These are phyloP conservation scores for Malurus cyaneus DNA, from an alignment of 2,113 vertebrate genomes.

Conservation along the genomic window DNA sequence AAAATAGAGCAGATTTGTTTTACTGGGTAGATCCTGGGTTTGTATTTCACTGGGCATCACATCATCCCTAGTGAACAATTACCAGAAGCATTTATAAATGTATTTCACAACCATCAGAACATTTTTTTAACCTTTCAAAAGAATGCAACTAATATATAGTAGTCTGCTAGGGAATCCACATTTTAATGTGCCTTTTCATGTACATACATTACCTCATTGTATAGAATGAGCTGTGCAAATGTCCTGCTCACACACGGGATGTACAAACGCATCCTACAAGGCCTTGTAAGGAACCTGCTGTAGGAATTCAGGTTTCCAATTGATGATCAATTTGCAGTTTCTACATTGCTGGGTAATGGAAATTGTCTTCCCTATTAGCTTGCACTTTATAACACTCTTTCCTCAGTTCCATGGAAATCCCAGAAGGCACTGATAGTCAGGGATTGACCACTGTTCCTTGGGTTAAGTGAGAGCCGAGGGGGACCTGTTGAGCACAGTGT, in stretches of 20 bases:
- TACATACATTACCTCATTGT: background rate
- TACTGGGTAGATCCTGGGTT: background rate
- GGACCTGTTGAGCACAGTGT: background rate
- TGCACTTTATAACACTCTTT: background rate
- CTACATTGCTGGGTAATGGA: background rate
- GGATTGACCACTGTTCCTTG: background rate
- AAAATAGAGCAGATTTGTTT: conserved; percentile 25
- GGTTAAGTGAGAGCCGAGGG: background rate
- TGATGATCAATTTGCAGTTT: conserved; percentile 36
- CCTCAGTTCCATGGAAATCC: background rate
- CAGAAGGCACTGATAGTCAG: background rate
- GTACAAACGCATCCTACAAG: background rate
- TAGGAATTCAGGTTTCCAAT: background rate
- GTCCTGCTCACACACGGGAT: background rate
- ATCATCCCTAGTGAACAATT: background rate
- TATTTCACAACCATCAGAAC: background rate
- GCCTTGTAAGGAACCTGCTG: conserved; percentile 15
- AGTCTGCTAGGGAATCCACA: background rate
- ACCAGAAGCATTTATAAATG: conserved; percentile 16
- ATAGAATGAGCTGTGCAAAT: background rate
- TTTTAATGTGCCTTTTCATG: conserved; percentile 51
- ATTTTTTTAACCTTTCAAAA: conserved; percentile 31
- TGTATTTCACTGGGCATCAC: conserved; percentile 23
- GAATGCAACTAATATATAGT: conserved; percentile 14
- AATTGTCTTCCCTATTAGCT: conserved; percentile 7